phyloP scores from a whole-genome alignment of 2,113 vertebrate species.

The Ciconia stormi region DNA sequence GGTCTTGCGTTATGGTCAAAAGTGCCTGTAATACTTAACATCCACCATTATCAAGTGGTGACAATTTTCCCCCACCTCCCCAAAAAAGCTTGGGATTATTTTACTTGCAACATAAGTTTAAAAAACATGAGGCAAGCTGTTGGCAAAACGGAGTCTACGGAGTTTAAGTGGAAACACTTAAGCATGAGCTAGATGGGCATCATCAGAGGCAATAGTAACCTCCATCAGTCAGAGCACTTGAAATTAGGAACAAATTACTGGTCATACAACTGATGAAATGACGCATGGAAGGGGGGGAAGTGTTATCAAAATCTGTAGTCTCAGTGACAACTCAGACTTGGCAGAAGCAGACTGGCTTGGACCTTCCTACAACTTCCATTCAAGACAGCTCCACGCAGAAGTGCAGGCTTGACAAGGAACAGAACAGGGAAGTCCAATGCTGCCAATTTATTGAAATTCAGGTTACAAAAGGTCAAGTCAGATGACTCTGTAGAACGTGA shows the following conservation, averaged over 20 bases:
- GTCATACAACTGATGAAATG: background rate
- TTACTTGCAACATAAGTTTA: background rate
- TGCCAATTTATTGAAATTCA: background rate
- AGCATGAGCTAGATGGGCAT: background rate
- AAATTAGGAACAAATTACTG: background rate
- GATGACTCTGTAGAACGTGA: accelerated
- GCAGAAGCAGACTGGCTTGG: background rate
- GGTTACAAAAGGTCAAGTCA: background rate
- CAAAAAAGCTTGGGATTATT: background rate
- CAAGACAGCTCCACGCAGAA: background rate
- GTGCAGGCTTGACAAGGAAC: background rate
- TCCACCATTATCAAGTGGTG: background rate
- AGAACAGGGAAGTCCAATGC: background rate
- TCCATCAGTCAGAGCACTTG: background rate
- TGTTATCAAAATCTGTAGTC: background rate
- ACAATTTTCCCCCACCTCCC: background rate
- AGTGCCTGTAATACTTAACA: background rate
- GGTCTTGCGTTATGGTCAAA: background rate
- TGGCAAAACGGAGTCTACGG: background rate
- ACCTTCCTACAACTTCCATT: background rate
- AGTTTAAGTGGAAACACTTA: background rate
- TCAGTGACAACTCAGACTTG: background rate
- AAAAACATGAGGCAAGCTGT: background rate
- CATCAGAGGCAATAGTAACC: background rate
- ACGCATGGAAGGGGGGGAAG: background rate